Conservation (phyloP, 2,113 vertebrate genomes). For the Cebidichthys violaceus region DNA sequence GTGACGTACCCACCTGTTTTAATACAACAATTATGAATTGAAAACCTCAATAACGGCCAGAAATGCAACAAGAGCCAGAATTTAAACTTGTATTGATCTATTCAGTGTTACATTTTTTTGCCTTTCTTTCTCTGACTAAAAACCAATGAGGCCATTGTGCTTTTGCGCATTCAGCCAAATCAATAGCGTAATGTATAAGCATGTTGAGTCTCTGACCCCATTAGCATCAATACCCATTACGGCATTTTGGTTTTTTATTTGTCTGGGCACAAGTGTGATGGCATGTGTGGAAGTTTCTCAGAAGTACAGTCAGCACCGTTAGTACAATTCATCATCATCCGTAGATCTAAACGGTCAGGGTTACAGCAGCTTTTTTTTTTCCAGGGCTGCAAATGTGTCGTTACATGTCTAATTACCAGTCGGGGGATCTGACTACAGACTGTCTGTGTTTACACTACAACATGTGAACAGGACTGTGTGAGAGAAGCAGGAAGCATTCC, state of each 20-base stretch:
- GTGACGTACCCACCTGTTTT: background rate
- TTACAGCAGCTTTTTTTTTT: background rate
- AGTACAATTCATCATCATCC: background rate
- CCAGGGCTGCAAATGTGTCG: background rate
- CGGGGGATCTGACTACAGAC: background rate
- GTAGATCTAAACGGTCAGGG: background rate
- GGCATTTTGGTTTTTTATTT: slow-evolving; percentile 18
- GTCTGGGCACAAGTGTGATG: background rate
- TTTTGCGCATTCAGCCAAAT: slow-evolving; percentile 33
- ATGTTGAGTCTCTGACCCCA: slow-evolving; percentile 18
- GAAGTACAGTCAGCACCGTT: slow-evolving; percentile 9
- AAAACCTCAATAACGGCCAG: background rate
- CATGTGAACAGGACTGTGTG: slow-evolving; percentile 9
- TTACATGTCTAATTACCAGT: background rate
- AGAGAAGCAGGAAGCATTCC: background rate
- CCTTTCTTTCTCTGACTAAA: slow-evolving; percentile 14
- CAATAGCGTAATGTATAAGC: slow-evolving; percentile 8
- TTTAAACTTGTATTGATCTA: background rate
- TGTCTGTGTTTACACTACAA: background rate
- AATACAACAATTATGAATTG: background rate
- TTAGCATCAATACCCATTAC: slow-evolving; percentile 40
- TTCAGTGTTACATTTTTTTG: slow-evolving; percentile 22
- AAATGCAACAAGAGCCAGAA: background rate
- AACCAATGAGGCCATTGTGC: background rate
- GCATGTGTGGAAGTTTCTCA: background rate